Evolutionary conservation across 2,113 vertebrate species (phyloP).

Genomic region (Cephalophus harveyi): DNA sequence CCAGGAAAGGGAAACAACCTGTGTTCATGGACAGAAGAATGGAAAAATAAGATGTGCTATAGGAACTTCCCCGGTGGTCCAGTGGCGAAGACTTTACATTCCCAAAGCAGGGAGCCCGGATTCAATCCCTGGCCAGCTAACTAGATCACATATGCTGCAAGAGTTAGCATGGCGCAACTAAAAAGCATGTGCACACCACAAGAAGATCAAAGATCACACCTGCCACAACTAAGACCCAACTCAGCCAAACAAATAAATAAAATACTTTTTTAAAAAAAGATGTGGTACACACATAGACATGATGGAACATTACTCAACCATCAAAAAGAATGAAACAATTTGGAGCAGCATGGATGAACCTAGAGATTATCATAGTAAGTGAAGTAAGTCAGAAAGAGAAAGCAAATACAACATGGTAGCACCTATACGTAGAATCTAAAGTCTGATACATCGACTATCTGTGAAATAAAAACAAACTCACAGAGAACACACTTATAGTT

Average conservation of each 20-base stretch:
- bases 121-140: neutral
- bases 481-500: neutral
- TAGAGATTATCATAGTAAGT: neutral
- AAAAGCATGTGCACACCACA: neutral
- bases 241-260: neutral
- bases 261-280: neutral
- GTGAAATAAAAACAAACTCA: neutral
- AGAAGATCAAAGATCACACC: neutral
- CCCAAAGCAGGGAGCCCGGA: neutral
- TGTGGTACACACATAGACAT: neutral
- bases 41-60: neutral
- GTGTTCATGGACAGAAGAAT: neutral
- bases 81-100: neutral
- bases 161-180: neutral
- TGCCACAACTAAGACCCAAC: neutral
- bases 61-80: neutral
- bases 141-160: neutral
- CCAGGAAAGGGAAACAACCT: neutral
- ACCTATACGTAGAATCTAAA: neutral
- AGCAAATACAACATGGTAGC: neutral
- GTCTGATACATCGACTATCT: neutral
- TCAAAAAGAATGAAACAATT: neutral
- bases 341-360: neutral
- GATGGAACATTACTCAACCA: neutral
- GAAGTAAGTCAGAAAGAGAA: neutral